Percentiles rank a stretch among this genome's conserved stretches.
phyloP scores from a whole-genome alignment of 2,113 vertebrate genomes.

The Pantherophis guttatus region DNA sequence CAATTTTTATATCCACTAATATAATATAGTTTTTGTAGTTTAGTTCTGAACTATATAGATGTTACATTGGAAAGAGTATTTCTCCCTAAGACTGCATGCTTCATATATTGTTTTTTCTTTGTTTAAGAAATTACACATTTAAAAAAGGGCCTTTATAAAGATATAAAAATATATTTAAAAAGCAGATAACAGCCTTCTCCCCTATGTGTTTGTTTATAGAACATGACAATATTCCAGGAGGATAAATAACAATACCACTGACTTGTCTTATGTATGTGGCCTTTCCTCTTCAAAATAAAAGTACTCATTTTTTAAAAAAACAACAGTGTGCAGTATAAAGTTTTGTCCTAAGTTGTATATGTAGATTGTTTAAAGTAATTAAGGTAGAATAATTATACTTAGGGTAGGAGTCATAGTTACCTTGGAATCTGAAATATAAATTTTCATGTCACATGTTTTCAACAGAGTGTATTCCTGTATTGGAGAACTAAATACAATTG shows the following conservation, averaged over 20 bases:
- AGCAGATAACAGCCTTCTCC: not conserved
- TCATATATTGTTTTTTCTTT: not conserved
- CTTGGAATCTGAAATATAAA: slow-evolving; percentile 52
- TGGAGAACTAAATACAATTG: slow-evolving; percentile 42
- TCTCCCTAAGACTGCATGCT: not conserved
- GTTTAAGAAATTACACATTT: not conserved
- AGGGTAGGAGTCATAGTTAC: not conserved
- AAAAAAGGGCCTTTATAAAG: not conserved
- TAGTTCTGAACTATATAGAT: not conserved
- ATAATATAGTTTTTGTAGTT: not conserved
- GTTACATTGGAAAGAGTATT: not conserved
- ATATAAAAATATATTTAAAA: not conserved
- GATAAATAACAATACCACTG: not conserved
- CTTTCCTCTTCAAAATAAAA: not conserved
- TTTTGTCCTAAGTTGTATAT: not conserved
- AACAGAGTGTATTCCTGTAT: slow-evolving; percentile 24
- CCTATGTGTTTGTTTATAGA: not conserved
- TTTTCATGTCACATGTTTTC: slow-evolving; percentile 54
- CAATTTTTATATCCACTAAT: not conserved
- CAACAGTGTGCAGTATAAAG: not conserved
- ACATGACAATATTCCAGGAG: not conserved
- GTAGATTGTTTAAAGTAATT: not conserved
- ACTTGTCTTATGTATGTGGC: not conserved
- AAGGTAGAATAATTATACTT: not conserved
- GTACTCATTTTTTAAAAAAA: not conserved